phyloP scores from a whole-genome alignment of 2,888 invertebrate species.

The Eupithecia insigniata region DNA sequence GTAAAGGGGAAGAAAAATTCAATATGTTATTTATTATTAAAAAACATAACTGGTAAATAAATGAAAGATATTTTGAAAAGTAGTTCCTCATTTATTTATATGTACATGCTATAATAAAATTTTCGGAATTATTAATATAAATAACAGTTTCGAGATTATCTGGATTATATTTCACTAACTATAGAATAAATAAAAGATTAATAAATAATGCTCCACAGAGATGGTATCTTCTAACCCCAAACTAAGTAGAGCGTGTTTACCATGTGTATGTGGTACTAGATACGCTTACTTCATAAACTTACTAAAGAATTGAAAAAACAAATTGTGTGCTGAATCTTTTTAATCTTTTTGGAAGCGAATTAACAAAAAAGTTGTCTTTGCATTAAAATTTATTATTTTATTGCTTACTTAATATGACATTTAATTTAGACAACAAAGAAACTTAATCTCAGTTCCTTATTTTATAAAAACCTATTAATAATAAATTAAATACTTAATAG shows the following conservation, averaged over 20 bases:
- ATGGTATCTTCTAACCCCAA: background rate
- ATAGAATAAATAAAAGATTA: background rate
- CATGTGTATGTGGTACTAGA: background rate
- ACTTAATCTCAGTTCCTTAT: background rate
- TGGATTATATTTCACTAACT: background rate
- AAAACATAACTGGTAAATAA: background rate
- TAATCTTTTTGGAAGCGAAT: too few relatives aligned
- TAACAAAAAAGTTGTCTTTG: background rate
- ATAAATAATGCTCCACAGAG: background rate
- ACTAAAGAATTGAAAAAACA: background rate
- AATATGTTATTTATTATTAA: background rate
- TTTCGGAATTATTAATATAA: background rate
- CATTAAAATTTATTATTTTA: background rate
- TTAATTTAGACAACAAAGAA: background rate
- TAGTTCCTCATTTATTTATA: background rate
- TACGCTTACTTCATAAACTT: background rate
- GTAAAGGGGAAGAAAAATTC: background rate
- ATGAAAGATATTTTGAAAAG: background rate
- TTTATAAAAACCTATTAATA: background rate
- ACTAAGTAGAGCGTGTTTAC: background rate
- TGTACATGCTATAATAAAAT: background rate
- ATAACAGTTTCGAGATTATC: background rate
- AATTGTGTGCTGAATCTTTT: background rate
- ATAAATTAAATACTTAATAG: background rate
- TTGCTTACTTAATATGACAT: background rate